Base-by-base conservation (phyloP, 2,113 vertebrate genomes). In the Oreotrochilus melanogaster region DNA sequence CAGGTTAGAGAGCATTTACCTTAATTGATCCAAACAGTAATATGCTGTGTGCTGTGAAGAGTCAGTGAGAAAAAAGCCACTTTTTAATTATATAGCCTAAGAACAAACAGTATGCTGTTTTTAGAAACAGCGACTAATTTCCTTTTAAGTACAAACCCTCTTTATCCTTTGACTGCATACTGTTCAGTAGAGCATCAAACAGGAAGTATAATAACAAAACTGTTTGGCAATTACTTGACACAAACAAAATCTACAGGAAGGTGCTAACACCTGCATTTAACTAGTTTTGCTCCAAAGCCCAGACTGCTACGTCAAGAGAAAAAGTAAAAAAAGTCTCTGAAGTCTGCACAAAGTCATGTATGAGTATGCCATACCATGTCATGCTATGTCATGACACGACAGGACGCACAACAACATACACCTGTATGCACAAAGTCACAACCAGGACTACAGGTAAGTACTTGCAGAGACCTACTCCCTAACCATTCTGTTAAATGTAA, bases 241-340 rank as follows among this genome's bases (percentile, higher is more conserved):
- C 61, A 91, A 89, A 82, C 42, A 87, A 95, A 82, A 82, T 84
- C 88, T 21, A 94, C 65, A 95, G 78, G 84, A 96, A 93, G 65
- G 37, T 95, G 87, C 56, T 62, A 74, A 50, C 6, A 51, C 30
- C 35, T 88, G 35, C 88, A 90, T 57, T 88, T 88, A 92, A 76
- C 16, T 83, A 48, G 12, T 31, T 9, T 79, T 79, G 25, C 21
- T 51, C 3, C 31, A 65, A 72, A 69, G 33, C 51, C 89, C 61
- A 93, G 33, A 42, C 14, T 51, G 50, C 6, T 51, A 25, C 51
- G 79, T 48, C 58, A 37, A 25, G 17, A 28, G 28, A 16, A 23
- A 15, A 8, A 19, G 2, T 2, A 11, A 33, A 31, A 4, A 25
- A 53, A 23, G 39, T 39, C 39, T 39, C 39, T 6, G 14, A 73